Conservation (phyloP, 2,113 vertebrate genomes). For the Sitta europaea region DNA sequence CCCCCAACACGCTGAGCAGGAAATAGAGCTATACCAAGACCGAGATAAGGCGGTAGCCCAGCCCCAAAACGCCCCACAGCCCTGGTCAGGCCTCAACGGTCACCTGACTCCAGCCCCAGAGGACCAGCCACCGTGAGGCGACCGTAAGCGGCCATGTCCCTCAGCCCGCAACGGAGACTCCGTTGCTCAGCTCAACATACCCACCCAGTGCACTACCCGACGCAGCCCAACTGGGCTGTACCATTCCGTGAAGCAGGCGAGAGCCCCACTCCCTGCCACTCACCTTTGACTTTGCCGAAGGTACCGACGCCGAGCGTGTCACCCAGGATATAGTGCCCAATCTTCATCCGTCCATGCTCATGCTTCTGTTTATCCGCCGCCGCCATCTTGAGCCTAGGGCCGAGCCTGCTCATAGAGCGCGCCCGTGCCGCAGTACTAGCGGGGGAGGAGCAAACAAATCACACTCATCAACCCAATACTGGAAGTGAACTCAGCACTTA, state of each 20-base stretch:
- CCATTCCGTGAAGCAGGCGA: background rate
- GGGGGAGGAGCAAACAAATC: background rate
- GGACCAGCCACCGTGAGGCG: background rate
- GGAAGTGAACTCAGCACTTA: background rate
- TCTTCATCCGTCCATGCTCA: constrained; percentile 94
- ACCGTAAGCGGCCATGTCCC: background rate
- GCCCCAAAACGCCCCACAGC: background rate
- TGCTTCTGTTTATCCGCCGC: constrained; percentile 93
- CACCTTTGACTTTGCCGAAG: constrained; percentile 98
- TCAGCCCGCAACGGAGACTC: background rate
- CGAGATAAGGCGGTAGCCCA: background rate
- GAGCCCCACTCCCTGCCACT: background rate
- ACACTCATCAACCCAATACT: background rate
- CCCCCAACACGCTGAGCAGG: no score
- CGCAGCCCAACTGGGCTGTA: background rate
- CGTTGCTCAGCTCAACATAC: background rate
- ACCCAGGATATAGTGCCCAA: constrained; percentile 91
- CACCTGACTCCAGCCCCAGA: background rate
- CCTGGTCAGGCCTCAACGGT: background rate
- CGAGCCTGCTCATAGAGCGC: constrained; percentile 72
- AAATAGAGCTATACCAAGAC: background rate
- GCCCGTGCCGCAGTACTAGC: background rate
- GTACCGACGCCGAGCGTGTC: constrained; percentile 95
- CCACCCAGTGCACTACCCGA: background rate
- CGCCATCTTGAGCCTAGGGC: constrained; percentile 90